phyloP scores from a whole-genome alignment of 2,113 vertebrate species.

The Nannospalax galili region DNA sequence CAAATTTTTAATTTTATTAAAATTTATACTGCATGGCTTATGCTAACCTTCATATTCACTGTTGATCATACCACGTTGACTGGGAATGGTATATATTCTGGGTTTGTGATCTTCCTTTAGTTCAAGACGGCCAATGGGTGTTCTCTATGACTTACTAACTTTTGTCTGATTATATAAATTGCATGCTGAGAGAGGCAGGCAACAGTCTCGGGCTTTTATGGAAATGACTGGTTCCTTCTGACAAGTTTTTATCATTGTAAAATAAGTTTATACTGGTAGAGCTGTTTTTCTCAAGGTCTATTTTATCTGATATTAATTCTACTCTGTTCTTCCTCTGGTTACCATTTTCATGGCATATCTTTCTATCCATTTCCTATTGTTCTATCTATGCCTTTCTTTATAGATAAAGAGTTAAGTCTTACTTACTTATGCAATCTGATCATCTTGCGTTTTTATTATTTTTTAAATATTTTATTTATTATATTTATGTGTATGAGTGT shows the following conservation, averaged over 20 bases:
- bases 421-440: background rate
- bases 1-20: background rate
- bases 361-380: background rate
- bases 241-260: background rate
- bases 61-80: background rate
- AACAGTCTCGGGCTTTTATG: background rate
- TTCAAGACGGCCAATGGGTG: background rate
- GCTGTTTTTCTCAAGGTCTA: background rate
- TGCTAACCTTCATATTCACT: background rate
- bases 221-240: background rate
- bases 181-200: background rate
- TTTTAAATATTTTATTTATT: too few species aligned
- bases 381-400: background rate
- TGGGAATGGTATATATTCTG: background rate
- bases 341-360: background rate
- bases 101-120: background rate
- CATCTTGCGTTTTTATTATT: background rate
- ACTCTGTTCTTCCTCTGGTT: background rate
- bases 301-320: background rate
- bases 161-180: background rate
- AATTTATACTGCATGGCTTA: background rate
- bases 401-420: background rate
- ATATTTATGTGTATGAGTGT: too few species aligned
- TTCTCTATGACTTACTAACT: background rate
- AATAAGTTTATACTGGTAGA: background rate